Conservation (phyloP, 1,140 invertebrate genomes). For the Pygmarrhopalites habei region DNA sequence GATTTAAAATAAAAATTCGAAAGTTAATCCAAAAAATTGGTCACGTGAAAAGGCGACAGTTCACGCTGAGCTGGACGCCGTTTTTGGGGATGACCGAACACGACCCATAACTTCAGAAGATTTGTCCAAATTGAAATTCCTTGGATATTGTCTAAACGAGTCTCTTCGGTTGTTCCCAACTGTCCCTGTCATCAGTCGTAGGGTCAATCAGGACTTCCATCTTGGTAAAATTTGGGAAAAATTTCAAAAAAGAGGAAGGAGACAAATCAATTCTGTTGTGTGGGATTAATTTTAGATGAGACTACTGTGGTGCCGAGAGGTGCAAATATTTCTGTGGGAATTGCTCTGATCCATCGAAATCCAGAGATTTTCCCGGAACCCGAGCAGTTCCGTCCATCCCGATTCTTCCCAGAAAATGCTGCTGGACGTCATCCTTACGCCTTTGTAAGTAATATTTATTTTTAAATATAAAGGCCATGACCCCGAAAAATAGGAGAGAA, state of each 20-base stretch:
- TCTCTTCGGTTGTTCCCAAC: constrained; percentile 45
- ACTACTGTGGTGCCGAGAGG: not conserved
- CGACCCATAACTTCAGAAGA: constrained; percentile 49
- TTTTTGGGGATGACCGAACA: constrained; percentile 44
- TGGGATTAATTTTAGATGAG: not conserved
- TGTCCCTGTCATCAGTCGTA: constrained; percentile 64
- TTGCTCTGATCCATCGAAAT: constrained; percentile 56
- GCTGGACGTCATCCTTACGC: constrained; percentile 46
- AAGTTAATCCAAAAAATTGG: no score
- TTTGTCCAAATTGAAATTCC: constrained; percentile 44
- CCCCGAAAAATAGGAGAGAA: no score
- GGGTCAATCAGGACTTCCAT: constrained; percentile 36
- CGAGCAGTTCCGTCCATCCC: constrained; percentile 47
- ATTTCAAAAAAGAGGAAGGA: no score
- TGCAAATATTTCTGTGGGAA: not conserved
- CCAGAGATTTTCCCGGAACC: constrained; percentile 58
- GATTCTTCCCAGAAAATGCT: constrained; percentile 46
- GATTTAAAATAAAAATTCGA: no score
- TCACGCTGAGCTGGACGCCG: constrained; percentile 47
- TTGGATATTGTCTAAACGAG: constrained; percentile 45
- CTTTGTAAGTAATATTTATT: no score
- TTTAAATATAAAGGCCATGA: no score
- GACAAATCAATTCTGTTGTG: no score
- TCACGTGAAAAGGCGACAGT: no score
- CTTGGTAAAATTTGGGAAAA: no score